Percentiles rank a stretch among this genome's conserved stretches.
These are phyloP conservation scores for Stichopus horrens DNA, from an alignment of 53 echinoderm and acorn worm genomes.

Conservation along the genomic window DNA sequence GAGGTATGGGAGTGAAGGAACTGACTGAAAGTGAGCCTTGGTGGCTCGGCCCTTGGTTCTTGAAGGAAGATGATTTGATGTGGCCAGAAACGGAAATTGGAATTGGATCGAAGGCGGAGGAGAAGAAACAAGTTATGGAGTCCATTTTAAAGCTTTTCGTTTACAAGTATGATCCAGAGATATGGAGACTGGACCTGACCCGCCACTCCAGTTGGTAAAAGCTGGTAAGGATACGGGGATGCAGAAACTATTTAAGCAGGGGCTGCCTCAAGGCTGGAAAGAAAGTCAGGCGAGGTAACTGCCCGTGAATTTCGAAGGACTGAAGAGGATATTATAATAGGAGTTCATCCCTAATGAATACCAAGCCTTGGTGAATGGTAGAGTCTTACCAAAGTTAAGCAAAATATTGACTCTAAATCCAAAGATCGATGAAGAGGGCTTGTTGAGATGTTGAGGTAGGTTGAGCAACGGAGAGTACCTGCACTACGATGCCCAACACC, in stretches of 20 bases:
- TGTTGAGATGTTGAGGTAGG: slow-evolving; percentile 17
- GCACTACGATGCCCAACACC: slow-evolving; percentile 11
- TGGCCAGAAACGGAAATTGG: slow-evolving; percentile 26
- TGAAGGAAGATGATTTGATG: background rate
- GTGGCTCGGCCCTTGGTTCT: slow-evolving; percentile 21
- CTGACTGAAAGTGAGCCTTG: background rate
- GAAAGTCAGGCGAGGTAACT: background rate
- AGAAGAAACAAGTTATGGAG: too few relatives aligned
- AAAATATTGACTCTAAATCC: slow-evolving; percentile 30
- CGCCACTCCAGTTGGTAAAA: slow-evolving; percentile 12
- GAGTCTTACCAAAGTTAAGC: background rate
- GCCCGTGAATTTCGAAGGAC: background rate
- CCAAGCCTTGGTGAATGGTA: background rate
- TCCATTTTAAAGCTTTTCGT: too few relatives aligned
- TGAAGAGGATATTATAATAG: slow-evolving; percentile 7
- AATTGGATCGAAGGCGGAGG: background rate
- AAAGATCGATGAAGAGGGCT: slow-evolving; percentile 12
- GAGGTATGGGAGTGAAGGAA: background rate
- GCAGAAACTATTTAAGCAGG: slow-evolving; percentile 34
- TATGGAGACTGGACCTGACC: background rate
- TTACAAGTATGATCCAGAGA: too few relatives aligned
- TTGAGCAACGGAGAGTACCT: slow-evolving; percentile 11
- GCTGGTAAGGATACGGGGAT: background rate
- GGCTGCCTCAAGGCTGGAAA: background rate
- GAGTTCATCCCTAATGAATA: slow-evolving; percentile 27